Evolutionary conservation across 2,888 invertebrate species (phyloP), one percentile per base, ranked within the genome.

Genomic region (Sthenelais limicola): DNA sequence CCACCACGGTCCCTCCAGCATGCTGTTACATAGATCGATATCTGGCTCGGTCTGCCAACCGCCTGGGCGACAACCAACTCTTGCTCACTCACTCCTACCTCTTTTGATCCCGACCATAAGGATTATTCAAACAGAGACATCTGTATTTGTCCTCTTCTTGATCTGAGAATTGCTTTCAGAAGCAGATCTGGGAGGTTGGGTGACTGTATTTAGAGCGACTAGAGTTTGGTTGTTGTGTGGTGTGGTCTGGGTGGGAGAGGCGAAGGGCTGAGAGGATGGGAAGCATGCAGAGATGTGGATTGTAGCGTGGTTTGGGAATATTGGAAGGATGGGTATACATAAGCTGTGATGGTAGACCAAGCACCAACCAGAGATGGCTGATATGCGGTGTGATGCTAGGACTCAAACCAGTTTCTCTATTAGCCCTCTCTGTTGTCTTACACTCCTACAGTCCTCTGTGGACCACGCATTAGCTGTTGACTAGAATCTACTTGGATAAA

Each of bases 341-440:
- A n/a, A n/a, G n/a, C n/a, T n/a, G n/a, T n/a, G n/a, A n/a, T n/a
- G n/a, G n/a, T n/a, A n/a, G n/a, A n/a, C n/a, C n/a, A n/a, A n/a
- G 38, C 62, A 62, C 43, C 62, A 35, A n/a, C 43, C 38, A 62
- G 38, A 62, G 62, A 62, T 62, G 62, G 62, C 62, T 62, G 62
- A 62, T 62, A 62, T n/a, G n/a, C n/a, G n/a, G n/a, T n/a, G n/a
- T n/a, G n/a, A n/a, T n/a, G n/a, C n/a, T n/a, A n/a, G n/a, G n/a
- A n/a, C n/a, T n/a, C n/a, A n/a, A n/a, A n/a, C n/a, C n/a, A n/a
- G n/a, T n/a, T n/a, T n/a, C n/a, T n/a, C n/a, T n/a, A n/a, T n/a
- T n/a, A n/a, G n/a, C n/a, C n/a, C n/a, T n/a, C n/a, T n/a, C n/a
- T n/a, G n/a, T n/a, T n/a, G n/a, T n/a, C n/a, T n/a, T n/a, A n/a